Evolutionary conservation across 2,888 invertebrate genomes (phyloP).

Genomic region (Mycogona germanica): DNA sequence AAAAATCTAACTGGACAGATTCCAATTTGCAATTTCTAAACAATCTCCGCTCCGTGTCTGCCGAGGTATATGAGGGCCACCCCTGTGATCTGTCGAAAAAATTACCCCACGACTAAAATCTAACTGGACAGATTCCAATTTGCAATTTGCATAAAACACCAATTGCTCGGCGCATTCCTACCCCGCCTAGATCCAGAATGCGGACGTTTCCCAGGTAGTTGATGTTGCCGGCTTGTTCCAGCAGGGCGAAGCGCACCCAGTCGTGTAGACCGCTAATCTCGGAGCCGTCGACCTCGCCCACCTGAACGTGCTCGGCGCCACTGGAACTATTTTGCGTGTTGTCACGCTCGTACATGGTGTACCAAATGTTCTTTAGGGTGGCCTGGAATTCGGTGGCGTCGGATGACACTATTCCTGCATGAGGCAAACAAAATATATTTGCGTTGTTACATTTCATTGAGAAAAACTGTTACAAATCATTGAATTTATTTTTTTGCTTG

Average conservation of each 20-base stretch:
- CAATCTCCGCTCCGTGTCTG: too few relatives aligned
- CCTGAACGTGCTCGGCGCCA: slow-evolving; percentile 86
- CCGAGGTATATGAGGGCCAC: too few relatives aligned
- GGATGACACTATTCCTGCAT: neutral
- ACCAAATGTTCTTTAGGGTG: slow-evolving; percentile 34
- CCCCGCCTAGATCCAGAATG: slow-evolving; percentile 47
- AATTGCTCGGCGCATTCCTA: neutral
- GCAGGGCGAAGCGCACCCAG: slow-evolving; percentile 72
- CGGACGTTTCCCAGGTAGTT: slow-evolving; percentile 71
- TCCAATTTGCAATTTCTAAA: too few relatives aligned
- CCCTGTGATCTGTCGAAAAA: too few relatives aligned
- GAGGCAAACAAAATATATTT: neutral
- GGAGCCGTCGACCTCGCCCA: slow-evolving; percentile 69
- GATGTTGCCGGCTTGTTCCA: slow-evolving; percentile 54
- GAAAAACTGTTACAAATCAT: neutral
- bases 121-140: too few relatives aligned
- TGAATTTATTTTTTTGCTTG: neutral
- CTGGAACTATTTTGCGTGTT: slow-evolving; percentile 55
- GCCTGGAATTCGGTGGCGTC: slow-evolving; percentile 24
- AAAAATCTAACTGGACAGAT: too few relatives aligned
- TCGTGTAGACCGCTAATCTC: slow-evolving; percentile 70
- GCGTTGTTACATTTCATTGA: neutral
- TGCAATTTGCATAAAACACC: too few relatives aligned
- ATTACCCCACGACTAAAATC: too few relatives aligned
- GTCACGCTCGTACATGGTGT: slow-evolving; percentile 32